Evolutionary conservation across 2,113 vertebrate species (phyloP).

Genomic region (Hippocampus guttulatus): DNA sequence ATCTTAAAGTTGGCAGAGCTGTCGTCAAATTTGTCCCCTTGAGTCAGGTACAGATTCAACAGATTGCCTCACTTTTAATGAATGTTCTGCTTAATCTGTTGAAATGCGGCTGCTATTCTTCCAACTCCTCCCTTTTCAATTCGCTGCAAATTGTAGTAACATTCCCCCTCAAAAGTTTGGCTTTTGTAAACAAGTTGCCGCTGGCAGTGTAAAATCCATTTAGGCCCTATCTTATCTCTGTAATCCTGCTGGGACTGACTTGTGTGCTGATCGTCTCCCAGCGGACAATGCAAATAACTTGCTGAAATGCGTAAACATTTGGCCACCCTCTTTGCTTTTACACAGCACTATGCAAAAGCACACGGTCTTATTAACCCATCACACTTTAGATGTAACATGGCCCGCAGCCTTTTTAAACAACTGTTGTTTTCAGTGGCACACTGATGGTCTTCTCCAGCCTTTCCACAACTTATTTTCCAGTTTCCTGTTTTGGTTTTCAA

Average conservation of each 20-base stretch:
- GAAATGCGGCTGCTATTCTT: constrained; percentile 19
- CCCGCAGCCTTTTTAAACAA: constrained; percentile 42
- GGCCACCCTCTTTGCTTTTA: constrained; percentile 36
- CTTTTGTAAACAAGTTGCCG: constrained; percentile 45
- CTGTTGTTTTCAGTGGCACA: constrained; percentile 36
- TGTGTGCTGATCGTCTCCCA: constrained; percentile 65
- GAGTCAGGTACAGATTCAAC: not conserved
- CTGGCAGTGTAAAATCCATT: constrained; percentile 56
- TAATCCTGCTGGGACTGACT: constrained; percentile 61
- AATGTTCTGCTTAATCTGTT: constrained; percentile 21
- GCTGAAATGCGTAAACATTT: constrained; percentile 67
- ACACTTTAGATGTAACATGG: constrained; percentile 47
- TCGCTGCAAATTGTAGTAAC: constrained; percentile 17
- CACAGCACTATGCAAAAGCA: constrained; percentile 24
- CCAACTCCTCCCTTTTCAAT: constrained; percentile 3
- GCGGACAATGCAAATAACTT: constrained; percentile 68
- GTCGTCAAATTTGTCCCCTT: constrained; percentile 11
- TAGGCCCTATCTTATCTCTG: constrained; percentile 59
- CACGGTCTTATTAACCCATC: constrained; percentile 34
- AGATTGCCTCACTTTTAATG: constrained; percentile 7
- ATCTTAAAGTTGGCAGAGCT: constrained; percentile 36
- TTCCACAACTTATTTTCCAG: not conserved
- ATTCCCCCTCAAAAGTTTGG: constrained; percentile 31
- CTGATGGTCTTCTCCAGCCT: constrained; percentile 25
- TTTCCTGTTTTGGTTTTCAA: not conserved